Percentiles rank a stretch among this genome's conserved stretches.
Conservation (phyloP, 53 echinoderm and acorn worm species). For the Temnopleurus reevesii region DNA sequence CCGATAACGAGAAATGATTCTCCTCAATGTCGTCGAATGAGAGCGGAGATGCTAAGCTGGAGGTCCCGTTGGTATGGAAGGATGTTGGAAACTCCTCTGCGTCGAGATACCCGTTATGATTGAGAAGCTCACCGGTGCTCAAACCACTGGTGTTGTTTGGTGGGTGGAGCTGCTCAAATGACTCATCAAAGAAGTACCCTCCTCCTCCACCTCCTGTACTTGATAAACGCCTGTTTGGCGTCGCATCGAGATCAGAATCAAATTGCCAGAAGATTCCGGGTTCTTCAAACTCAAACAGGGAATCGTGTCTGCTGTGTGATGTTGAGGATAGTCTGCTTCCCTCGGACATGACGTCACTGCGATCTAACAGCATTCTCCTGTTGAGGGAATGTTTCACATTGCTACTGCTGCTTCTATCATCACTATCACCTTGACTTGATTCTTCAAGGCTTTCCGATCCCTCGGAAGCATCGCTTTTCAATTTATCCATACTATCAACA, state of each 20-base stretch:
- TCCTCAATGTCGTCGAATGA: conserved; percentile 62
- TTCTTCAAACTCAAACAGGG: conserved; percentile 77
- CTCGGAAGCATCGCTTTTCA: conserved; percentile 65
- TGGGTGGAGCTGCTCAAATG: background rate
- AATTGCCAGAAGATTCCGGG: conserved; percentile 92
- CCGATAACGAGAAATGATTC: conserved; percentile 62
- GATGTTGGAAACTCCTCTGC: conserved; percentile 15
- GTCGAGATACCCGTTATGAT: conserved; percentile 39
- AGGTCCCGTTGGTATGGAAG: conserved; percentile 44
- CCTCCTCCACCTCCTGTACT: conserved; percentile 25
- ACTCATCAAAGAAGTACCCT: conserved; percentile 37
- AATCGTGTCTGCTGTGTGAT: conserved; percentile 55
- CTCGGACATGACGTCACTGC: conserved; percentile 46
- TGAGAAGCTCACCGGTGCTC: background rate
- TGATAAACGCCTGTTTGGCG: background rate
- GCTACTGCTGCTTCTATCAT: background rate
- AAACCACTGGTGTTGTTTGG: background rate
- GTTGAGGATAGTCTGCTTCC: conserved; percentile 66
- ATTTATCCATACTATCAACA: conserved; percentile 45
- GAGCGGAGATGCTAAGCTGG: conserved; percentile 38
- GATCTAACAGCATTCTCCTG: background rate
- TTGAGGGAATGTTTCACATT: conserved; percentile 8
- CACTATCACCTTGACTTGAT: conserved; percentile 4
- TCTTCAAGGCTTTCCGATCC: conserved; percentile 43
- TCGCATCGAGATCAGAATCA: conserved; percentile 84